Evolutionary conservation across 2,113 vertebrate species (phyloP).

Genomic region (Sander vitreus): DNA sequence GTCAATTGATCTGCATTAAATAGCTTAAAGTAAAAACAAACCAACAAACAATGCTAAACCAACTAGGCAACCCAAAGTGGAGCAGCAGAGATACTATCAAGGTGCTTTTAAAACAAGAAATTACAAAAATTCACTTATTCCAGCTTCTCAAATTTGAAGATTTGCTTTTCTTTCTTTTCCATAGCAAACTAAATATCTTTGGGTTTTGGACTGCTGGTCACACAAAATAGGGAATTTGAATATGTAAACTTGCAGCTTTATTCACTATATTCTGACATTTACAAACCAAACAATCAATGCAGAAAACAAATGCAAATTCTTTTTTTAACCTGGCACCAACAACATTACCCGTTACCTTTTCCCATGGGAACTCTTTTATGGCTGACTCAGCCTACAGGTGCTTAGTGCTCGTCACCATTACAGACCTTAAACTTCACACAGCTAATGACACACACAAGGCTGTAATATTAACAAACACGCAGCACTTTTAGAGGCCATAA

Average conservation of each 20-base stretch:
- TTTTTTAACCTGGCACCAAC: background rate
- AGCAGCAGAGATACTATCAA: background rate
- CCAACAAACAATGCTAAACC: background rate
- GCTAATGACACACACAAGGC: conserved; percentile 58
- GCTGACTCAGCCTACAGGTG: conserved; percentile 43
- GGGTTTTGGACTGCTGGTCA: background rate
- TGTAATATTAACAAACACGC: conserved; percentile 44
- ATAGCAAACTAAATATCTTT: background rate
- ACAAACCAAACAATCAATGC: background rate
- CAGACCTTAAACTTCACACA: conserved; percentile 50
- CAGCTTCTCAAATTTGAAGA: background rate
- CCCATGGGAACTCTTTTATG: conserved; percentile 70
- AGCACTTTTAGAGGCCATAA: conserved; percentile 49
- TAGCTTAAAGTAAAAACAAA: background rate
- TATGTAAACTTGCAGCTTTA: background rate
- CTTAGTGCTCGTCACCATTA: conserved; percentile 46
- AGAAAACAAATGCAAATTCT: background rate
- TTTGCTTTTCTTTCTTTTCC: background rate
- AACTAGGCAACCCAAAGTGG: background rate
- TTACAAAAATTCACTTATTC: background rate
- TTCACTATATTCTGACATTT: background rate
- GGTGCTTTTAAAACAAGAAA: background rate
- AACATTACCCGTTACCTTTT: conserved; percentile 28
- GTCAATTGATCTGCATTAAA: background rate
- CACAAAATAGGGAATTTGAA: background rate